Evolutionary conservation across 1,140 invertebrate genomes (phyloP).

Genomic region (Sinella curviseta): DNA sequence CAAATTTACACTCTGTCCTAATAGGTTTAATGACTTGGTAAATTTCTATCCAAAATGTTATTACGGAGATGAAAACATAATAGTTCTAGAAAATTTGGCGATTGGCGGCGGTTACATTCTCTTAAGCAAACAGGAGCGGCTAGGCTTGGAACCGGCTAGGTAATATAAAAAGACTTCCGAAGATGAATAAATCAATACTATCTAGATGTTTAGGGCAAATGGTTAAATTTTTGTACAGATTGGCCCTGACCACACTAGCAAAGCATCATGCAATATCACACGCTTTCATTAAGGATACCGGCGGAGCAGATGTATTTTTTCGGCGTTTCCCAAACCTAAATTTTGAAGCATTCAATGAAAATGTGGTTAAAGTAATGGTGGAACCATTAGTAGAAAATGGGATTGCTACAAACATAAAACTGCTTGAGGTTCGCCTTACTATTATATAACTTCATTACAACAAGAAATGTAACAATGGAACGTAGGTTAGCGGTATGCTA

Average conservation of each 20-base stretch:
- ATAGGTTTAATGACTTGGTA: neutral
- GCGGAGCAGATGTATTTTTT: neutral
- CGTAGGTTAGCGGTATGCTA: too few species aligned
- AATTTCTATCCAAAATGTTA: slow-evolving; percentile 14
- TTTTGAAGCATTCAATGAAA: neutral
- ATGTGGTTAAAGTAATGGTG: neutral
- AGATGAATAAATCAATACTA: too few species aligned
- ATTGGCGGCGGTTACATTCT: neutral
- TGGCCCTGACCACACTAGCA: neutral
- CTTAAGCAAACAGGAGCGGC: neutral
- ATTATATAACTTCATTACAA: neutral
- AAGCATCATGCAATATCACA: neutral
- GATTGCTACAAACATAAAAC: neutral
- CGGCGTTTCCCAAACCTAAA: neutral
- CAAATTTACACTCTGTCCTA: too few species aligned
- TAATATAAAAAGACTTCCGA: too few species aligned
- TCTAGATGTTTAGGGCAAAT: too few species aligned
- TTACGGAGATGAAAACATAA: neutral
- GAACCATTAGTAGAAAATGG: neutral
- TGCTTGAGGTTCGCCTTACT: neutral
- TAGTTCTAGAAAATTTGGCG: neutral
- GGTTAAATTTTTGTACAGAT: neutral
- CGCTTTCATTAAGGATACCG: neutral
- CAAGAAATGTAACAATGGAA: too few species aligned
- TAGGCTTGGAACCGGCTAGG: neutral